These are phyloP conservation scores for Microctonus brassicae DNA, from an alignment of 2,888 invertebrate genomes.

Conservation along the genomic window DNA sequence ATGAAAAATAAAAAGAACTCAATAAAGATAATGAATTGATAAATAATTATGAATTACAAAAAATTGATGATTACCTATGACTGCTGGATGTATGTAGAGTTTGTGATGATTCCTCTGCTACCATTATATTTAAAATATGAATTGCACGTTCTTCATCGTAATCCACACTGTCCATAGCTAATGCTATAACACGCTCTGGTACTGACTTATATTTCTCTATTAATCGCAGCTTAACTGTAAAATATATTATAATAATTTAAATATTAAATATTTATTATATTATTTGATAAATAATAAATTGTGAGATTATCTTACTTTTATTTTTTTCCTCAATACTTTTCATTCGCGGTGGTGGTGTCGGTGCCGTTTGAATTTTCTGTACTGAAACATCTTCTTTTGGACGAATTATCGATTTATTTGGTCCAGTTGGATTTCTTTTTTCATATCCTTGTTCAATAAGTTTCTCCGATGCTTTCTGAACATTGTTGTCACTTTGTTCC, in stretches of 20 bases:
- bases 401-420: conserved; percentile 71
- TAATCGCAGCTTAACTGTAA: conserved; percentile 79
- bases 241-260: conserved; percentile 27
- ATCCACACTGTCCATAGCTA: conserved; percentile 90
- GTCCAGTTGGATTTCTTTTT: conserved; percentile 78
- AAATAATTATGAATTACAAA: background rate
- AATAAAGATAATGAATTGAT: background rate
- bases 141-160: conserved; percentile 86
- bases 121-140: conserved; percentile 82
- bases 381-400: conserved; percentile 62
- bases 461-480: conserved; percentile 88
- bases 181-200: conserved; percentile 83
- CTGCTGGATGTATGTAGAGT: conserved; percentile 63
- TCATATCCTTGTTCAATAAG: conserved; percentile 84
- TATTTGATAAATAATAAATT: background rate
- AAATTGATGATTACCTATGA: conserved; percentile 56
- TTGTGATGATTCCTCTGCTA: conserved; percentile 75
- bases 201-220: conserved; percentile 81
- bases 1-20: conserved; percentile 12
- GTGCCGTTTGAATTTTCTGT: conserved; percentile 51
- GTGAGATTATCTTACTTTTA: conserved; percentile 57
- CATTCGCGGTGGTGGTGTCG: conserved; percentile 75
- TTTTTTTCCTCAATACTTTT: conserved; percentile 80
- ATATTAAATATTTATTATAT: background rate
- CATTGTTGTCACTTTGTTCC: conserved; percentile 90